Evolutionary conservation across 2,888 invertebrate species (phyloP), one percentile per base, ranked within the genome.

Genomic region (Lepidocyrtinus sp.): DNA sequence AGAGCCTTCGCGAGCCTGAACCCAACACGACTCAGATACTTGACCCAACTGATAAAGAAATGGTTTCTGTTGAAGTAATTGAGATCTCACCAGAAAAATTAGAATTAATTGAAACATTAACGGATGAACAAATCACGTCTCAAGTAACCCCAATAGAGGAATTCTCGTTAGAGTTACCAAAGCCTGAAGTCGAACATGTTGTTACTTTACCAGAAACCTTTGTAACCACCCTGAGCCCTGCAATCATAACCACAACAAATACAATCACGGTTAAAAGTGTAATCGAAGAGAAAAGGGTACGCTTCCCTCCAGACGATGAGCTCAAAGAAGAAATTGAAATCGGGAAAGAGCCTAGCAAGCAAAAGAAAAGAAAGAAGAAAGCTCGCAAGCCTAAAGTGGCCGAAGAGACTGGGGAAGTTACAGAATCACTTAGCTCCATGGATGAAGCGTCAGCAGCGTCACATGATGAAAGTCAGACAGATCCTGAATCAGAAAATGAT

Each of bases 251-350:
- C 17, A 63, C 63, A 9, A 63, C 59, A n/a, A 59, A 17, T 15
- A 64, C 64, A 24, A 7, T 36, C 5, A 36, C 36, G 12, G 12
- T 36, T 5, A 75, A 62, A 26, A 7, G 17, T 1, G 26, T 19
- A 25, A 65, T 5, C 1, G 82, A 82, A 63, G 82, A 82, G 27
- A 82, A 82, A 46, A 77, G 72, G 5, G 82, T 82, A 21, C 55
- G 82, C 21, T 82, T 82, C 27, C 76, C 76, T 9, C 70, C 61
- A 0, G 76, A 76, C 36, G 64, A 76, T 3, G 46, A 70, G 21
- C 64, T 64, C 64, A 70, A 25, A 21, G 76, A 76, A 21, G 76
- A 76, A 63, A 70, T 26, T 15, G 55, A 59, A 74, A 36, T 17
- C 45, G 70, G 2, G 61, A 81, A 68, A 25, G 46, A 45, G n/a